Conservation (phyloP, 2,797 vertebrate species). For the Sebastes jordani region DNA sequence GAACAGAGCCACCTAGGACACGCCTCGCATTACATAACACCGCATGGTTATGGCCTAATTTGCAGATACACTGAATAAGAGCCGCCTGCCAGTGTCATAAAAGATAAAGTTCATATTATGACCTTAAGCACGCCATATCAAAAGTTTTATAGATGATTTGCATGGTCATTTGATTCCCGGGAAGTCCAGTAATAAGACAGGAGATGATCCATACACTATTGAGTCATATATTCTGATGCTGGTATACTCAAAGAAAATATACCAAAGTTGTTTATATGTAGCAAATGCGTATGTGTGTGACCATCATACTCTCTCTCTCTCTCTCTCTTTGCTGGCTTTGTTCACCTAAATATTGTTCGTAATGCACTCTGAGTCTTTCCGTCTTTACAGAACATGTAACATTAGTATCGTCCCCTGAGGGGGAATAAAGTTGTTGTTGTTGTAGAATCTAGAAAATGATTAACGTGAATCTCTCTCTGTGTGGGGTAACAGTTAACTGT, state of each 20-base stretch:
- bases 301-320: background rate
- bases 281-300: background rate
- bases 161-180: slow-evolving; percentile 33
- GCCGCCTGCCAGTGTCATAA: slow-evolving; percentile 24
- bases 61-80: slow-evolving; percentile 12
- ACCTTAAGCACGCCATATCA: slow-evolving; percentile 52
- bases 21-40: slow-evolving; percentile 58
- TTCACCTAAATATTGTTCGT: background rate
- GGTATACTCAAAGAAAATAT: background rate
- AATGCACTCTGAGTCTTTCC: background rate
- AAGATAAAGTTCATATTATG: slow-evolving; percentile 59
- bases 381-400: background rate
- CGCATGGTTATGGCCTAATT: slow-evolving; percentile 22
- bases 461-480: slow-evolving; percentile 61
- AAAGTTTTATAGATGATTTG: slow-evolving; percentile 47
- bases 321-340: background rate
- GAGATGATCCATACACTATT: background rate
- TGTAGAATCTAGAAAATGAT: slow-evolving; percentile 68
- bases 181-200: background rate
- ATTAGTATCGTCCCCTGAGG: background rate
- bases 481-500: slow-evolving; percentile 59
- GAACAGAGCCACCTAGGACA: slow-evolving; percentile 28
- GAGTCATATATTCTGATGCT: background rate
- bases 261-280: background rate
- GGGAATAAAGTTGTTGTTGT: slow-evolving; percentile 14